Evolutionary conservation across 1,140 invertebrate genomes (phyloP).

Genomic region (Copidosoma floridanum): DNA sequence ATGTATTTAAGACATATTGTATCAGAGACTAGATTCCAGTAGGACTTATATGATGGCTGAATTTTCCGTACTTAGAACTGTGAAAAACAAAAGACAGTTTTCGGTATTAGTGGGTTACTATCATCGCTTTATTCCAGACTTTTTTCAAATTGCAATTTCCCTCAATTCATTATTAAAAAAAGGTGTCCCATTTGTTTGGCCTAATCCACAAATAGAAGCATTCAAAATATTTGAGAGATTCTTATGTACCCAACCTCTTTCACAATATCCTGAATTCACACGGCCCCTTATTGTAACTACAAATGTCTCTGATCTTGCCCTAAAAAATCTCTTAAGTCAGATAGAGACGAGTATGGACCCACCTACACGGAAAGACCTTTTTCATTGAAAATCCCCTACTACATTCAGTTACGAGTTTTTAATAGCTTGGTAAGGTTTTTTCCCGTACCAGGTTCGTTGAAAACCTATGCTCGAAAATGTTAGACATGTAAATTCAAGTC

Average conservation of each 20-base stretch:
- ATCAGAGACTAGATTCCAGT: background rate
- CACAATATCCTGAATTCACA: background rate
- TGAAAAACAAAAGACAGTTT: constrained; percentile 7
- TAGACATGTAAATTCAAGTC: too few species aligned
- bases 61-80: background rate
- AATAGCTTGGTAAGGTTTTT: too few species aligned
- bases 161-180: background rate
- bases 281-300: background rate
- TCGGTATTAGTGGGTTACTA: constrained; percentile 1
- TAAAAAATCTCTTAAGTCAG: background rate
- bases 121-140: constrained; percentile 4
- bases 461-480: too few species aligned
- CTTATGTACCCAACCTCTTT: background rate
- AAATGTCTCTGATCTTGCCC: background rate
- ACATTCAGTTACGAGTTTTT: too few species aligned
- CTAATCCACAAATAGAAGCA: background rate
- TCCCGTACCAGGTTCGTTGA: too few species aligned
- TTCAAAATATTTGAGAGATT: background rate
- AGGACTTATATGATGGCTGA: background rate
- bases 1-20: constrained; percentile 1
- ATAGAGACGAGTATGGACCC: background rate
- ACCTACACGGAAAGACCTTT: too few species aligned
- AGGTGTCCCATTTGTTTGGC: background rate
- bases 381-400: too few species aligned
- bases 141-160: background rate